Evolutionary conservation across 2,888 invertebrate species (phyloP).

Genomic region (Yponomeuta cagnagella): DNA sequence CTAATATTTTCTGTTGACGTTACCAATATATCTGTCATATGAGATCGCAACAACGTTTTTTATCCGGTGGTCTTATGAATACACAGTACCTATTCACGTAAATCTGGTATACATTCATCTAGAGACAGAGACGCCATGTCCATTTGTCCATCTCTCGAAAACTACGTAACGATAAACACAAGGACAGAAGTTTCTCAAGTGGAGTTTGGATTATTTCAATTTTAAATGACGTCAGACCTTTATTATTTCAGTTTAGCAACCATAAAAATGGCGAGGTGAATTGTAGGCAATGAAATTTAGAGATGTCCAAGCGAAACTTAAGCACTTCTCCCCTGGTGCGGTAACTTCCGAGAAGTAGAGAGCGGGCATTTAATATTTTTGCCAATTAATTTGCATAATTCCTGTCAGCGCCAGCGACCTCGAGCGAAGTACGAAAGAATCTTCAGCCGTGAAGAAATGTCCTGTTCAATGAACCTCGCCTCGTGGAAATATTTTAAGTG

Average conservation of each 20-base stretch:
- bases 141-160: background rate
- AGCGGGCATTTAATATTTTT: conserved; percentile 44
- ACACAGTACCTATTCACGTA: conserved; percentile 13
- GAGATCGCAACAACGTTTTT: conserved; percentile 36
- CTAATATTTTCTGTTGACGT: conserved; percentile 29
- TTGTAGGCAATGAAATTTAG: background rate
- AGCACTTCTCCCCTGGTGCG: background rate
- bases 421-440: conserved; percentile 1
- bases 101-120: background rate
- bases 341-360: conserved; percentile 28
- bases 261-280: background rate
- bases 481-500: background rate
- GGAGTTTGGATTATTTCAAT: background rate
- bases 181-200: background rate
- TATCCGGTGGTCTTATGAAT: conserved; percentile 33
- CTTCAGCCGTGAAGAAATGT: background rate
- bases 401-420: conserved; percentile 45
- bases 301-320: background rate
- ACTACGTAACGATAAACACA: background rate
- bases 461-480: background rate
- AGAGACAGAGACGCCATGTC: background rate
- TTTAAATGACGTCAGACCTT: too few relatives aligned
- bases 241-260: too few relatives aligned
- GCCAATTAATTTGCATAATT: conserved; percentile 56
- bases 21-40: conserved; percentile 32